Percentiles rank a stretch among this genome's conserved stretches.
These are phyloP conservation scores for Trididemnum nubilum DNA, from an alignment of 23 tunicate species.

Conservation along the genomic window DNA sequence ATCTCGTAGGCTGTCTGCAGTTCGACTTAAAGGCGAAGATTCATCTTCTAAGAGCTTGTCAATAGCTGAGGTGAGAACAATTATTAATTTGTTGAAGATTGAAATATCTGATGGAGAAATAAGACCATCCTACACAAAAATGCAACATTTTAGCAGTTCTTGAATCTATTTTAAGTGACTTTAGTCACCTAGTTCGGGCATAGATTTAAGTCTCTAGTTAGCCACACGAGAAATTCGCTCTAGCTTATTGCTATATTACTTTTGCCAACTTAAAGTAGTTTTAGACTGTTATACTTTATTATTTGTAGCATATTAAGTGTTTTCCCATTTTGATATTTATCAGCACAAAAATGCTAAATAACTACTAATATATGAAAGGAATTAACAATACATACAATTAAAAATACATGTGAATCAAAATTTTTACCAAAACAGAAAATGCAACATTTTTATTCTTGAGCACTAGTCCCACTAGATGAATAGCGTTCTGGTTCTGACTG, in stretches of 20 bases:
- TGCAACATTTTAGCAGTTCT: background rate
- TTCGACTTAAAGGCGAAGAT: background rate
- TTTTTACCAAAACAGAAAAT: background rate
- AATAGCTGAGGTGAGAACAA: background rate
- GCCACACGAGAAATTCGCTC: no score
- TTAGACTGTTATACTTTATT: no score
- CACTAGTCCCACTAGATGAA: background rate
- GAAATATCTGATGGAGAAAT: background rate
- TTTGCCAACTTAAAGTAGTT: no score
- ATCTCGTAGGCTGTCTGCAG: background rate
- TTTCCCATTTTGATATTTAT: no score
- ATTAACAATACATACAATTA: no score
- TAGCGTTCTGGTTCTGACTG: background rate
- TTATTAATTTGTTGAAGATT: background rate
- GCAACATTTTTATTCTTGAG: constrained; percentile 3
- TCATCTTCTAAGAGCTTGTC: background rate
- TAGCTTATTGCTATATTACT: background rate
- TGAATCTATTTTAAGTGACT: no score
- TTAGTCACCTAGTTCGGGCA: no score
- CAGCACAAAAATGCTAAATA: no score
- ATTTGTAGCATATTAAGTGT: no score
- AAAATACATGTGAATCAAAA: no score
- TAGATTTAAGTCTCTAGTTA: no score
- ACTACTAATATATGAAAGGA: no score
- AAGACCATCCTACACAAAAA: constrained; percentile 2